phyloP scores from a whole-genome alignment of 37 sponge, comb jelly and placozoan genomes.

The Cliona cf. orientalis region DNA sequence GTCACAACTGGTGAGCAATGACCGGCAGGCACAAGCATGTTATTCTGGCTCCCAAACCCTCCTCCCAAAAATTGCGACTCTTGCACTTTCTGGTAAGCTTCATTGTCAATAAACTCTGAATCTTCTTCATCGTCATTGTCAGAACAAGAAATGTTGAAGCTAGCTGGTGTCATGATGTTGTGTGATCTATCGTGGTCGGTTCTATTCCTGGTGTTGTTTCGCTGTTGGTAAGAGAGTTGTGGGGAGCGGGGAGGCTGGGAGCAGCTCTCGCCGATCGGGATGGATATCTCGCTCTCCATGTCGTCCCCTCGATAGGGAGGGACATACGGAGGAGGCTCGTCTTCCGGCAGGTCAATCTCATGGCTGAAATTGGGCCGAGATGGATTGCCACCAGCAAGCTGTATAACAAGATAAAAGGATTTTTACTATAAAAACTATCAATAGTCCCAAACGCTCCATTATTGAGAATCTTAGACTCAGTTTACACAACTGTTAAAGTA shows the following conservation, averaged over 20 bases:
- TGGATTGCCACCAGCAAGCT: background rate
- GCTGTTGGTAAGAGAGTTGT: background rate
- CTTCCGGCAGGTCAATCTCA: background rate
- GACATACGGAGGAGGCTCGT: slow-evolving; percentile 7
- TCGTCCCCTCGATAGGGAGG: slow-evolving; percentile 6
- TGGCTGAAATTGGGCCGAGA: slow-evolving; percentile 2
- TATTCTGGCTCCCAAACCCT: background rate
- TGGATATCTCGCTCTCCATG: slow-evolving; percentile 16
- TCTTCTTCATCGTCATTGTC: slow-evolving; percentile 15
- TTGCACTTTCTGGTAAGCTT: slow-evolving; percentile 21
- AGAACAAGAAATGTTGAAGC: background rate
- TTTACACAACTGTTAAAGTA: background rate
- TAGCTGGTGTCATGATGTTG: too few species aligned
- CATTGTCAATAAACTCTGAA: slow-evolving; percentile 30
- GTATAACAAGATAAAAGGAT: background rate
- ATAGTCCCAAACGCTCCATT: too few species aligned
- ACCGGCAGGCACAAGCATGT: background rate
- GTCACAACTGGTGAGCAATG: background rate
- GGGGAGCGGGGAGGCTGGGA: slow-evolving; percentile 16
- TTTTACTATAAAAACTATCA: background rate
- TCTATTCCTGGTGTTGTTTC: background rate
- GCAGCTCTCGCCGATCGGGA: slow-evolving; percentile 34
- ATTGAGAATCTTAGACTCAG: too few species aligned
- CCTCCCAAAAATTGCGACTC: background rate
- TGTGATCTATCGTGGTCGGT: background rate